phyloP scores from a whole-genome alignment of 2,888 invertebrate species.

The Lagria hirta region DNA sequence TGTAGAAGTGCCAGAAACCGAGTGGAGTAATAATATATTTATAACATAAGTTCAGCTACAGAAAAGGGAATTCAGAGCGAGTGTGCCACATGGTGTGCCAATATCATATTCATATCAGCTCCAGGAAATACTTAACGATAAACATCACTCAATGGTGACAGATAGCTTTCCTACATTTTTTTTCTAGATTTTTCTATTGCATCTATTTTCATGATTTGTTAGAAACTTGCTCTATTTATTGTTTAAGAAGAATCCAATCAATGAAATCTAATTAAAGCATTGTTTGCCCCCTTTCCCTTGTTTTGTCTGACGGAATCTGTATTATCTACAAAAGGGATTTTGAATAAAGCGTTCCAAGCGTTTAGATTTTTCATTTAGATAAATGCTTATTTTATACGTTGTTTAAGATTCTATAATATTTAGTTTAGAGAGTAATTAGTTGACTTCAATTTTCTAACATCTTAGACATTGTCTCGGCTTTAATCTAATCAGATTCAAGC shows the following conservation, averaged over 20 bases:
- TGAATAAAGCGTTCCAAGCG: conserved; percentile 24
- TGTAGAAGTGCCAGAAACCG: conserved; percentile 20
- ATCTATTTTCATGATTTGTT: too few species aligned
- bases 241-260: too few species aligned
- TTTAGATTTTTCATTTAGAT: conserved; percentile 29
- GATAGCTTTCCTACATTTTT: conserved; percentile 27
- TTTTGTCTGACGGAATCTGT: conserved; percentile 17
- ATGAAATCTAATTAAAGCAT: conserved; percentile 15
- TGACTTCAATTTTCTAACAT: conserved; percentile 24
- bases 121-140: conserved; percentile 33
- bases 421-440: conserved; percentile 27
- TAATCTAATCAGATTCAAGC: conserved; percentile 9
- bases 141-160: conserved; percentile 35
- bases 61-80: conserved; percentile 29
- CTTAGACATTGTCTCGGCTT: conserved; percentile 7
- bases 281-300: conserved; percentile 10
- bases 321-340: conserved; percentile 14
- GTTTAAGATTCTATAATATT: conserved; percentile 27
- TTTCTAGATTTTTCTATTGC: conserved; percentile 18
- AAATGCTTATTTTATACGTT: conserved; percentile 22
- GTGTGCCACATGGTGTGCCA: conserved; percentile 29
- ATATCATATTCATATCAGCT: conserved; percentile 34
- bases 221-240: conserved; percentile 11
- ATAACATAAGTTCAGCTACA: conserved; percentile 27
- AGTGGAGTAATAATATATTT: conserved; percentile 32